Evolutionary conservation across 2,113 vertebrate genomes (phyloP).

Genomic region (Nesogale talazaci): DNA sequence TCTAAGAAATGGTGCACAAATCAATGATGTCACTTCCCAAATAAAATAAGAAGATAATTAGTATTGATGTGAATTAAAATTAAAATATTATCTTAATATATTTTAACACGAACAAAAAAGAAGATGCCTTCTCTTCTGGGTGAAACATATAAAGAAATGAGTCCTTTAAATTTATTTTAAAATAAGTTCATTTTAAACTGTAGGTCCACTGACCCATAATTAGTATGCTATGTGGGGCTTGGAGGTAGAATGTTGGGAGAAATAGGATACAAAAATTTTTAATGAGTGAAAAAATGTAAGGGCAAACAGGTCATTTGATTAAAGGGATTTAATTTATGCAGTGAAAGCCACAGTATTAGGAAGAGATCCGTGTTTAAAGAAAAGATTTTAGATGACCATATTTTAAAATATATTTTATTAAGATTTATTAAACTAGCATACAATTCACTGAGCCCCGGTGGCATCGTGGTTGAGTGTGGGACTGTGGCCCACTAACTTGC

Average conservation of each 20-base stretch:
- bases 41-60: neutral
- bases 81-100: neutral
- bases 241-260: neutral
- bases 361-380: neutral
- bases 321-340: slow-evolving; percentile 3
- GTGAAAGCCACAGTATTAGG: neutral
- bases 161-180: neutral
- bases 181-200: neutral
- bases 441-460: no score
- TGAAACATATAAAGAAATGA: neutral
- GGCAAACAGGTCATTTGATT: neutral
- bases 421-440: no score
- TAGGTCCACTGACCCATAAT: slow-evolving; percentile 11
- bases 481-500: no score
- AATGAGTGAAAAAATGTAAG: neutral
- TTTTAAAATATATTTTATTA: neutral
- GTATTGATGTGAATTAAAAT: neutral
- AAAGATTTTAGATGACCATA: neutral
- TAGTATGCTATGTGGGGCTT: neutral
- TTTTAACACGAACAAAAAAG: neutral
- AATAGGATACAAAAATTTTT: neutral
- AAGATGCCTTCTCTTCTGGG: neutral
- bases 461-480: no score
- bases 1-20: neutral
- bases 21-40: neutral